Evolutionary conservation across 2,888 invertebrate genomes (phyloP), one percentile per base, ranked within the genome.

Genomic region (Euzophera pinguis): DNA sequence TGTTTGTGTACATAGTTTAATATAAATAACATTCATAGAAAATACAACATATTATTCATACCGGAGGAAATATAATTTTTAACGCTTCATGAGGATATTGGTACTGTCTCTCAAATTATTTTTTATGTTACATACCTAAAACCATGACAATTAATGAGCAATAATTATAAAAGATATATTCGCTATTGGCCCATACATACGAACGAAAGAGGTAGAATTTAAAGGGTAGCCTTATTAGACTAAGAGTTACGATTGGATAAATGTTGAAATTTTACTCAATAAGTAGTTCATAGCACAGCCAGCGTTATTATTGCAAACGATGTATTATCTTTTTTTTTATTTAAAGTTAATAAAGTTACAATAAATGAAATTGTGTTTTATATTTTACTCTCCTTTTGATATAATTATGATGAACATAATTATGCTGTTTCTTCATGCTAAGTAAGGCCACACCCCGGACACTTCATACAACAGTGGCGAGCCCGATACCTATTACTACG

Each of bases 221-320:
- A 88, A 22, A 88, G 85, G 84, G 82, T 88, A 90, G 89, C 89
- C 89, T 89, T 89, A 89, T 73, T 89, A 89, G 89, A 69, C 53
- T 87, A 87, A 87, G 85, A 81, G 73, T 78, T 79, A 77, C 69
- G 72, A 72, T 75, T 74, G 76, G 64, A 75, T 73, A 74, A 67
- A 74, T 75, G 81, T 83, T 84, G 73, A 82, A 78, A 66, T 81
- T 84, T 84, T 81, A 82, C 73, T 83, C 71, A 52, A 22, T 22
- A 22, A 22, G 77, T 84, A 84, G 81, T 71, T 71, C 66, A 73
- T 71, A 83, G 85, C 87, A 89, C 86, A 79, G 85, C 83, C 80
- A 72, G 79, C 81, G 78, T 81, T 81, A 81, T 78, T 79, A 82
- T 77, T 79, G 86, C 86, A 84, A 78, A 79, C 69, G 77, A 75